A percentile compares a stretch with the other conserved stretches of the same genome.
These are phyloP conservation scores for Scortum barcoo DNA, from an alignment of 2,113 vertebrate species.

Conservation along the genomic window DNA sequence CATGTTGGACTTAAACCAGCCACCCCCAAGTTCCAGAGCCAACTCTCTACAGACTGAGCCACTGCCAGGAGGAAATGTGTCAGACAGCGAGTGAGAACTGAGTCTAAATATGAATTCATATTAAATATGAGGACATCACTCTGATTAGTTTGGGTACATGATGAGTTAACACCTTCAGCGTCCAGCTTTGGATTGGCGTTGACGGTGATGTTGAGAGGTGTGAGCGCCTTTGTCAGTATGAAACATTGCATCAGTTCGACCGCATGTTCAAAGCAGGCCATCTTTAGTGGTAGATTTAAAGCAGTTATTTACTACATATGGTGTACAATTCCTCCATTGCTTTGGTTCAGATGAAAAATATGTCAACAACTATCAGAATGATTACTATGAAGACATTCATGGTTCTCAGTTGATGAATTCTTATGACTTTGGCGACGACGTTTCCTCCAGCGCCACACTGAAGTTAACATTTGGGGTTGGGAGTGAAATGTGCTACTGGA, in stretches of 20 bases:
- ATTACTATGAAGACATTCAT: background rate
- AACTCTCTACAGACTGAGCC: no score
- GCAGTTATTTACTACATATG: no score
- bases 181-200: conserved; percentile 10
- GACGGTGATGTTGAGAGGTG: background rate
- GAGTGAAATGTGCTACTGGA: background rate
- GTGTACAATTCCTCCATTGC: background rate
- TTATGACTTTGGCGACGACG: background rate
- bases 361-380: background rate
- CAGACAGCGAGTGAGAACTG: no score
- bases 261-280: background rate
- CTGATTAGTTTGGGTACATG: background rate
- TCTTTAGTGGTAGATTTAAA: background rate
- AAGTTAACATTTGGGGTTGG: background rate
- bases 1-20: no score
- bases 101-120: background rate
- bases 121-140: background rate
- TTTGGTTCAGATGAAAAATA: conserved; percentile 6
- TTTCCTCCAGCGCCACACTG: background rate
- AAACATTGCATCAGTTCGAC: background rate
- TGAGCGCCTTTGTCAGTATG: background rate
- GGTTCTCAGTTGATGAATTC: background rate
- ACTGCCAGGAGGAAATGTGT: no score
- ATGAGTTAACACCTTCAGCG: conserved; percentile 14
- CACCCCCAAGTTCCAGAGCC: no score